A percentile compares a stretch with the other conserved stretches of the same genome.
Evolutionary conservation across 2,797 vertebrate species (phyloP).

Genomic region (Telmatherina bonti): DNA sequence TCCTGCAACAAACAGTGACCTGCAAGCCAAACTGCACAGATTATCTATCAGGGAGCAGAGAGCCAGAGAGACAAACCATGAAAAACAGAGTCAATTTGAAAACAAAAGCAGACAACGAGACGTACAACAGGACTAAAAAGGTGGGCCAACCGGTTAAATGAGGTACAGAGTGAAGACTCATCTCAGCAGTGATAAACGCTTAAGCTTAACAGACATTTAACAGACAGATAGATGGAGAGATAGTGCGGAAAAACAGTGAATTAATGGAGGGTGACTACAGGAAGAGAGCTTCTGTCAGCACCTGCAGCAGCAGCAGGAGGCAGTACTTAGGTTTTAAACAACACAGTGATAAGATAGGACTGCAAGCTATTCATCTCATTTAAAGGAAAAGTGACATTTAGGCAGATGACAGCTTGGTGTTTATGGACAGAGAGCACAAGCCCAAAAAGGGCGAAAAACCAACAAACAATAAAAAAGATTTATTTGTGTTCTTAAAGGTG

Average conservation of each 20-base stretch:
- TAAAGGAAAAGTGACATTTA: slow-evolving; percentile 64
- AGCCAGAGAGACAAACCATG: neutral
- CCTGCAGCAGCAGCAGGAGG: slow-evolving; percentile 35
- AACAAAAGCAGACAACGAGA: slow-evolving; percentile 28
- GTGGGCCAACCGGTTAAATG: slow-evolving; percentile 58
- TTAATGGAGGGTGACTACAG: slow-evolving; percentile 54
- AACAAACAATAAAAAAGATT: neutral
- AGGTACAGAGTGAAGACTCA: slow-evolving; percentile 56
- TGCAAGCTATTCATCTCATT: slow-evolving; percentile 55
- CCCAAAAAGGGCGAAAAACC: slow-evolving; percentile 9
- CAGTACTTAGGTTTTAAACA: slow-evolving; percentile 40
- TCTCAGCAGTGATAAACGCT: slow-evolving; percentile 46
- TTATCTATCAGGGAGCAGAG: slow-evolving; percentile 28
- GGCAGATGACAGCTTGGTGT: slow-evolving; percentile 27
- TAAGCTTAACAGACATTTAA: slow-evolving; percentile 65
- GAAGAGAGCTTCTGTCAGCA: slow-evolving; percentile 58
- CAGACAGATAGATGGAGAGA: slow-evolving; percentile 59
- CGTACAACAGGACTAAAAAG: slow-evolving; percentile 38
- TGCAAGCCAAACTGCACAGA: slow-evolving; percentile 45
- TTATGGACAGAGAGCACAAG: slow-evolving; percentile 20
- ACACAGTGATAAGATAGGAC: slow-evolving; percentile 63
- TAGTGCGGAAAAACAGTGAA: slow-evolving; percentile 40
- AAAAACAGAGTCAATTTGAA: slow-evolving; percentile 10
- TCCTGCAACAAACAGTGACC: slow-evolving; percentile 37
- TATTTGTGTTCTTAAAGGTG: neutral